Evolutionary conservation across 23 tunicate genomes (phyloP).

Genomic region (Ciona savignyi): DNA sequence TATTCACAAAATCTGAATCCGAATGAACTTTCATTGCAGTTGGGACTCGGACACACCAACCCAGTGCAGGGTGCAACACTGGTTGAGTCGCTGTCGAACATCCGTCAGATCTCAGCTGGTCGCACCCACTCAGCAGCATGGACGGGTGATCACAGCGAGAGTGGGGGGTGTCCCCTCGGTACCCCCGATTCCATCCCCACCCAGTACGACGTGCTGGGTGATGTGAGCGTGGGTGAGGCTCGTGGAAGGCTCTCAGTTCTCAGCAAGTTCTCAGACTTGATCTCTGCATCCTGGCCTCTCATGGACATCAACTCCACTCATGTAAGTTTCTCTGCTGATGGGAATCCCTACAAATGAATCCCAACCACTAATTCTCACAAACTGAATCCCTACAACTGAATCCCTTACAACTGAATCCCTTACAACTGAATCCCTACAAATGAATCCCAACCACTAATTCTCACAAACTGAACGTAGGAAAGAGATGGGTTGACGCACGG

Average conservation of each 20-base stretch:
- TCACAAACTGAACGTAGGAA: too few relatives aligned
- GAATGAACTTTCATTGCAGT: too few relatives aligned
- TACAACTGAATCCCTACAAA: too few relatives aligned
- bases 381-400: too few relatives aligned
- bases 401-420: too few relatives aligned
- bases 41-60: slow-evolving; percentile 88
- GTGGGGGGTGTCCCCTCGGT: slow-evolving; percentile 34
- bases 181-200: slow-evolving; percentile 75
- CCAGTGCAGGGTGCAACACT: slow-evolving; percentile 60
- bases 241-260: slow-evolving; percentile 54
- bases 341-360: too few relatives aligned
- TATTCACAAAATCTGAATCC: too few relatives aligned
- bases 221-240: slow-evolving; percentile 32
- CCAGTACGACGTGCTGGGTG: slow-evolving; percentile 51
- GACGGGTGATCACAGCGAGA: slow-evolving; percentile 42
- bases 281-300: slow-evolving; percentile 65
- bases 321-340: slow-evolving; percentile 13
- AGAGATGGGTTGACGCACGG: too few relatives aligned
- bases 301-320: slow-evolving; percentile 29
- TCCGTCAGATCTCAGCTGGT: slow-evolving; percentile 89
- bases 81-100: slow-evolving; percentile 37
- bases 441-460: too few relatives aligned
- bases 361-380: too few relatives aligned
- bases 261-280: slow-evolving; percentile 54
- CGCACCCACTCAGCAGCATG: slow-evolving; percentile 89